A percentile compares a stretch with the other conserved stretches of the same genome.
Evolutionary conservation across 2,888 invertebrate genomes (phyloP).

Genomic region (Andrena bicolor): DNA sequence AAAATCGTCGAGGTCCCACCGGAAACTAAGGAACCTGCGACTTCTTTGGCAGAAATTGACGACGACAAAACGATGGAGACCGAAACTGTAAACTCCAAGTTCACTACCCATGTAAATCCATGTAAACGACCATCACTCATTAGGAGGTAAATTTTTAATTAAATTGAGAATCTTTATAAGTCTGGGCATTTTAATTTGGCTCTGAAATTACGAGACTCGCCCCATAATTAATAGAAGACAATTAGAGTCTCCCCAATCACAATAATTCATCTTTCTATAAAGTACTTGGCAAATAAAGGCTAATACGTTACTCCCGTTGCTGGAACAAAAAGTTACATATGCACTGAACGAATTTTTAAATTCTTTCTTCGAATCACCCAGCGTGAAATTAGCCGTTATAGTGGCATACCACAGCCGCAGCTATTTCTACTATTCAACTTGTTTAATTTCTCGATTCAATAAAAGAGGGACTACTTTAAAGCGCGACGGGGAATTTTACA

Average conservation of each 20-base stretch:
- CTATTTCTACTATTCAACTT: not conserved
- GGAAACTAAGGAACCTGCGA: constrained; percentile 26
- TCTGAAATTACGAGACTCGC: too few species aligned
- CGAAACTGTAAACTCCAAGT: constrained; percentile 64
- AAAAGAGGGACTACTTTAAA: constrained; percentile 77
- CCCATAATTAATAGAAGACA: too few species aligned
- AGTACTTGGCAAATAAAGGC: too few species aligned
- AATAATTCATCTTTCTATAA: too few species aligned
- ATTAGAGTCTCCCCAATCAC: too few species aligned
- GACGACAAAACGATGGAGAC: constrained; percentile 73
- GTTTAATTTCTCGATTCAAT: not conserved
- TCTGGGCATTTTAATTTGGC: too few species aligned
- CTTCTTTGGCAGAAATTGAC: constrained; percentile 31
- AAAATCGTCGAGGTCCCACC: constrained; percentile 29
- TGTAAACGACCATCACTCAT: constrained; percentile 67
- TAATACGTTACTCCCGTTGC: too few species aligned
- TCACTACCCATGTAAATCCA: constrained; percentile 48
- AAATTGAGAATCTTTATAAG: not conserved
- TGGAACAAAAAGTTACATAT: too few species aligned
- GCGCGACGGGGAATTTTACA: constrained; percentile 79
- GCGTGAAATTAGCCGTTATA: not conserved
- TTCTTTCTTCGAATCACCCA: not conserved
- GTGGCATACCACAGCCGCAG: not conserved
- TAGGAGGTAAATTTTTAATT: constrained; percentile 71
- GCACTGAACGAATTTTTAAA: too few species aligned